A percentile compares a stretch with the other conserved stretches of the same genome.
These are phyloP conservation scores for Ctenodactylus gundi DNA, from an alignment of 2,113 vertebrate species.

Conservation along the genomic window DNA sequence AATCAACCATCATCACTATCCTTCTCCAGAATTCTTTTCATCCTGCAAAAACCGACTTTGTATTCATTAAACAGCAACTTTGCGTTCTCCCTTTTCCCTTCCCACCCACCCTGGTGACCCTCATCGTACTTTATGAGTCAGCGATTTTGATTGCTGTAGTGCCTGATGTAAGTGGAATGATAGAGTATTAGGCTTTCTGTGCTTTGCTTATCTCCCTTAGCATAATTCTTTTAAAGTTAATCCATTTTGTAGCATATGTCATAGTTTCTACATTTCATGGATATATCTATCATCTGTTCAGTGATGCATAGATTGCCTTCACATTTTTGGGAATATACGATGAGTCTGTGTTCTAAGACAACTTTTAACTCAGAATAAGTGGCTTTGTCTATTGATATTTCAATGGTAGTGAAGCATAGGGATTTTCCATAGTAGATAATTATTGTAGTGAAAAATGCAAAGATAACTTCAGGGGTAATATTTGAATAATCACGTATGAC, in stretches of 20 bases:
- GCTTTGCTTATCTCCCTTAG: neutral
- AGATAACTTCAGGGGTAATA: constrained; percentile 82
- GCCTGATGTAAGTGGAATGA: neutral
- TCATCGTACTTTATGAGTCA: neutral
- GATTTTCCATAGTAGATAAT: constrained; percentile 86
- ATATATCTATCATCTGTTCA: neutral
- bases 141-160: neutral
- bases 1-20: neutral
- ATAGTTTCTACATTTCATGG: neutral
- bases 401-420: constrained; percentile 85
- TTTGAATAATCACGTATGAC: constrained; percentile 85
- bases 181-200: neutral
- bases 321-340: too few relatives aligned
- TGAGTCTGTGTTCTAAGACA: neutral
- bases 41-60: neutral
- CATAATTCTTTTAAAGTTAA: neutral
- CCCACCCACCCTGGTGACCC: fast-evolving
- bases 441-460: constrained; percentile 87
- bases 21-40: neutral
- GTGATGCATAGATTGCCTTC: neutral
- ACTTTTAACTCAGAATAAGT: neutral
- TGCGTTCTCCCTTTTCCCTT: fast-evolving
- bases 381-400: constrained; percentile 65
- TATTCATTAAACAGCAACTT: neutral
- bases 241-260: neutral